Evolutionary conservation across 2,888 invertebrate genomes (phyloP).

Genomic region (Helobdella robusta): DNA sequence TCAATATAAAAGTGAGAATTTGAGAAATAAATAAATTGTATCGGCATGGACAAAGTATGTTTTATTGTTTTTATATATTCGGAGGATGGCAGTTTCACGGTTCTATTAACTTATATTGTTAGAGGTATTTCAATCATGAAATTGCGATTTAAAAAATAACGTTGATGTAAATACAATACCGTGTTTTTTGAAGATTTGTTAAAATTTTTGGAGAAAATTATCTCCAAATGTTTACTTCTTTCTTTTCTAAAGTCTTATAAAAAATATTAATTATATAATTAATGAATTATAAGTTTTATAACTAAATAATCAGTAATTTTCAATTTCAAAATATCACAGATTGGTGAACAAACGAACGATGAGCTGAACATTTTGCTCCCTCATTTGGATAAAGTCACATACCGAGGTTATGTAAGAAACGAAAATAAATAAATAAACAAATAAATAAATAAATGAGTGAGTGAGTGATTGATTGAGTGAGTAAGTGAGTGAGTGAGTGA

Average conservation of each 20-base stretch:
- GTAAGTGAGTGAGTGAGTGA: too few relatives aligned
- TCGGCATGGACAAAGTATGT: not conserved
- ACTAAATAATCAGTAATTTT: not conserved
- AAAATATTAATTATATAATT: not conserved
- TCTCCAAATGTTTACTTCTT: too few relatives aligned
- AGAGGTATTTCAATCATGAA: too few relatives aligned
- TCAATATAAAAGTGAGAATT: too few relatives aligned
- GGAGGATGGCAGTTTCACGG: not conserved
- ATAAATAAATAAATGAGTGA: too few relatives aligned
- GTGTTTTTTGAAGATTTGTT: too few relatives aligned
- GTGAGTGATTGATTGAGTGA: too few relatives aligned
- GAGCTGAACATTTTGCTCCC: conserved; percentile 82
- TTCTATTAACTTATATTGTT: not conserved
- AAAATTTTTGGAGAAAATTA: too few relatives aligned
- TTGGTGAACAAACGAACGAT: conserved; percentile 81
- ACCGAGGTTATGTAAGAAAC: conserved; percentile 60
- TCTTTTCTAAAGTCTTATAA: not conserved
- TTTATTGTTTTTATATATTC: not conserved
- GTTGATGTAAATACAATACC: too few relatives aligned
- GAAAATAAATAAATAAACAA: not conserved
- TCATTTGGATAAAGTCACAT: conserved; percentile 80
- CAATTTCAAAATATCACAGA: conserved; percentile 54
- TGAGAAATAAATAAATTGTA: too few relatives aligned
- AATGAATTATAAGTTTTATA: not conserved
- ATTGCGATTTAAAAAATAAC: too few relatives aligned